A percentile compares a stretch with the other conserved stretches of the same genome.
These are phyloP conservation scores for Brachystomella parvula DNA, from an alignment of 1,140 invertebrate genomes.

Conservation along the genomic window DNA sequence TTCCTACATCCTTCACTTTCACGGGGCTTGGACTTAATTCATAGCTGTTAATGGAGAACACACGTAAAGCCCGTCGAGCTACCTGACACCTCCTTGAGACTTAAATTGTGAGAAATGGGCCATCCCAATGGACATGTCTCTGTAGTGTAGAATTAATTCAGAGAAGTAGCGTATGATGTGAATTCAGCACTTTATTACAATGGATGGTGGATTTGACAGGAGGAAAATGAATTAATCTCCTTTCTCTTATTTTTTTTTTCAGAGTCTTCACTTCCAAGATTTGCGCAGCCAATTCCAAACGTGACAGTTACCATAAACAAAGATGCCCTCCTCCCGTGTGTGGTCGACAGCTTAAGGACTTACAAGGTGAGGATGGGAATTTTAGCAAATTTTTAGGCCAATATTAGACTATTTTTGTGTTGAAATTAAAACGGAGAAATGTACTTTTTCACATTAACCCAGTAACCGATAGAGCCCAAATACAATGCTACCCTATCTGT, in stretches of 20 bases:
- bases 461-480: too few species aligned
- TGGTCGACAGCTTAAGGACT: conserved; percentile 79
- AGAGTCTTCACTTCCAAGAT: conserved; percentile 62
- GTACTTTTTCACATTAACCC: too few species aligned
- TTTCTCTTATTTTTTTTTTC: conserved; percentile 41
- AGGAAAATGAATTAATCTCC: background rate
- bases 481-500: too few species aligned
- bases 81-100: background rate
- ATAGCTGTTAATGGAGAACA: background rate
- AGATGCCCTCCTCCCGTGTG: conserved; percentile 83
- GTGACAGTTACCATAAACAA: conserved; percentile 83
- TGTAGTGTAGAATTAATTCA: conserved; percentile 5
- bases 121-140: background rate
- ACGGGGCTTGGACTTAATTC: too few species aligned
- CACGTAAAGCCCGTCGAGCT: background rate
- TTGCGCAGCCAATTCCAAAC: conserved; percentile 84
- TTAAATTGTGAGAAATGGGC: background rate
- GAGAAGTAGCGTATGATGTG: background rate
- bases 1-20: background rate
- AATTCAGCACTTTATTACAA: background rate
- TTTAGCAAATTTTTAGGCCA: too few species aligned
- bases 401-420: too few species aligned
- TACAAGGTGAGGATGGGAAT: conserved; percentile 63
- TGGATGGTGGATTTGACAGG: background rate
- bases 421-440: too few species aligned